phyloP scores from a whole-genome alignment of 2,888 invertebrate species.

The Euplagia quadripunctaria region DNA sequence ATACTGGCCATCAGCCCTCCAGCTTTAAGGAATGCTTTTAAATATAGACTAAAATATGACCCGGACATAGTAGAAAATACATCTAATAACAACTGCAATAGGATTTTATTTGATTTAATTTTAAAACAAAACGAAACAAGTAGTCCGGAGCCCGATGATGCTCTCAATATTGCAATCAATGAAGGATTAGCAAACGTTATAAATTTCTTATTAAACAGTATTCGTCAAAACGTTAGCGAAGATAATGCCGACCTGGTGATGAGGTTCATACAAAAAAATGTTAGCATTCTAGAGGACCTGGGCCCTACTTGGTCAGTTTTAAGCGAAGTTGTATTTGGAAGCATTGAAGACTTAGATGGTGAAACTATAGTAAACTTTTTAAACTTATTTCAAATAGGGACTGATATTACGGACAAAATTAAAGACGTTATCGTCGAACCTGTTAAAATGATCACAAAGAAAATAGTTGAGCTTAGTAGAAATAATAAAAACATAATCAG shows the following conservation, averaged over 20 bases:
- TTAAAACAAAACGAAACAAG: conserved; percentile 42
- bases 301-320: conserved; percentile 32
- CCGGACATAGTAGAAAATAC: conserved; percentile 37
- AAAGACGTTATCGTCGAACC: conserved; percentile 30
- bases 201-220: conserved; percentile 46
- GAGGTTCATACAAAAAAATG: conserved; percentile 33
- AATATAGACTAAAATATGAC: conserved; percentile 60
- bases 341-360: conserved; percentile 36
- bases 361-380: conserved; percentile 33
- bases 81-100: conserved; percentile 39
- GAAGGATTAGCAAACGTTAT: conserved; percentile 51
- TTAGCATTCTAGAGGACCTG: conserved; percentile 29
- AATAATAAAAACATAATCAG: conserved; percentile 37
- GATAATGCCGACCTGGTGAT: conserved; percentile 39
- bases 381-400: conserved; percentile 30
- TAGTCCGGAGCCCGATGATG: conserved; percentile 23
- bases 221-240: conserved; percentile 34
- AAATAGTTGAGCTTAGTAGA: conserved; percentile 16
- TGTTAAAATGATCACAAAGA: conserved; percentile 13
- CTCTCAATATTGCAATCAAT: conserved; percentile 45
- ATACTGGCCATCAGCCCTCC: conserved; percentile 49
- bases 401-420: conserved; percentile 26
- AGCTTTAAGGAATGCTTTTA: conserved; percentile 54
- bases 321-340: conserved; percentile 32
- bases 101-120: conserved; percentile 55